phyloP scores from a whole-genome alignment of 2,113 vertebrate genomes.

The Gyps fulvus region DNA sequence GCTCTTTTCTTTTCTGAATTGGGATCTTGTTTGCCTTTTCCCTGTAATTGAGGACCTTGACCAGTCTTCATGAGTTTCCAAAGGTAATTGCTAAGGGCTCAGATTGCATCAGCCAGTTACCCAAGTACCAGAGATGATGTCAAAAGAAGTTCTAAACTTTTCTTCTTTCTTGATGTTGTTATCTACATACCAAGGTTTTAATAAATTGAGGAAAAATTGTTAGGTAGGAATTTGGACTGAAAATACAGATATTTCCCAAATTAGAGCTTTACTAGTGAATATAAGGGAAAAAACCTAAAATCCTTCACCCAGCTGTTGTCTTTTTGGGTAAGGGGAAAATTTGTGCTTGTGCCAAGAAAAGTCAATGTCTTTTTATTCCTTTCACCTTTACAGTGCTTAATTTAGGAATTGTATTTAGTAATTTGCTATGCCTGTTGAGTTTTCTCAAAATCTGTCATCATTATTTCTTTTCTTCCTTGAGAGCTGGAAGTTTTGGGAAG shows the following conservation, averaged over 20 bases:
- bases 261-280: background rate
- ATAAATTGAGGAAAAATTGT: background rate
- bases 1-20: fast-evolving
- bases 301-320: fast-evolving
- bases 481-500: background rate
- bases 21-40: fast-evolving
- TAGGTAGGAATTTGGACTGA: background rate
- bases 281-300: background rate
- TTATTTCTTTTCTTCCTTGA: background rate
- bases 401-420: background rate
- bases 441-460: fast-evolving
- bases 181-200: fast-evolving
- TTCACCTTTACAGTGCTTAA: fast-evolving
- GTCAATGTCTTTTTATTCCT: background rate
- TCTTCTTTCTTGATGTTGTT: background rate
- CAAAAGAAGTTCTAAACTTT: too few species aligned
- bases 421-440: background rate
- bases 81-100: background rate
- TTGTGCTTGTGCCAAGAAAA: background rate
- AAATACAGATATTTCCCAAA: background rate
- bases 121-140: fast-evolving
- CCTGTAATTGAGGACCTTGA: fast-evolving
- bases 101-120: fast-evolving
- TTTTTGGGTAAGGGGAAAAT: background rate
- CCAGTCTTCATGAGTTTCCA: fast-evolving